Evolutionary conservation across 2,888 invertebrate genomes (phyloP).

Genomic region (Formica aserva): DNA sequence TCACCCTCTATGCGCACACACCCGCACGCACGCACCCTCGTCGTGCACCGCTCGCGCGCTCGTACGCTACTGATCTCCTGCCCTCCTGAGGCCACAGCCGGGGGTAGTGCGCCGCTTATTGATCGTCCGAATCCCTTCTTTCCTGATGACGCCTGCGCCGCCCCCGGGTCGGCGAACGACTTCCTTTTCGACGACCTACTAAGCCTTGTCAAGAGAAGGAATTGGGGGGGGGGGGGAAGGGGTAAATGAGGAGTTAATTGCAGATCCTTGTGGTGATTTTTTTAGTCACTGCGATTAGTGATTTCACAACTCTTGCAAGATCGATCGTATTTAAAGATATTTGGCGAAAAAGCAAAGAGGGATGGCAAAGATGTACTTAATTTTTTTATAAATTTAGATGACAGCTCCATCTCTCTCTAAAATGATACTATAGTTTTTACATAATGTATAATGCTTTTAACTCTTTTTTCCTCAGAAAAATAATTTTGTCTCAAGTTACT

Average conservation of each 20-base stretch:
- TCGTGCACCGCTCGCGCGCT: constrained; percentile 80
- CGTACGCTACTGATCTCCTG: constrained; percentile 84
- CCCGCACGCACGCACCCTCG: constrained; percentile 67
- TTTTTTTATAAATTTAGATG: background rate
- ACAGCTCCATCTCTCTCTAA: background rate
- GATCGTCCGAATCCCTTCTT: constrained; percentile 75
- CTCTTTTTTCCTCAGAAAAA: background rate
- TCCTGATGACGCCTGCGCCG: constrained; percentile 56
- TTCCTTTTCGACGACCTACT: constrained; percentile 57
- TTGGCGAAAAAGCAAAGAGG: background rate
- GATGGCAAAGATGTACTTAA: background rate
- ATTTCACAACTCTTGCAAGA: background rate
- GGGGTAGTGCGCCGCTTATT: constrained; percentile 79
- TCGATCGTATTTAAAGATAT: background rate
- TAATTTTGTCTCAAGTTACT: background rate
- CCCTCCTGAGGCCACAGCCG: constrained; percentile 76
- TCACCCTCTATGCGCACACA: constrained; percentile 68
- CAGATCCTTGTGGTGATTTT: constrained; percentile 9
- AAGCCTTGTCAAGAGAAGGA: constrained; percentile 17
- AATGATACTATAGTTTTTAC: background rate
- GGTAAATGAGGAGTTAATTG: background rate
- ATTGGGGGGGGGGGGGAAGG: background rate
- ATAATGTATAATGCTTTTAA: background rate
- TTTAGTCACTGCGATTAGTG: background rate
- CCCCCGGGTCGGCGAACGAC: constrained; percentile 66